Evolutionary conservation across 2,113 vertebrate species (phyloP), one percentile per base, ranked within the genome.

Genomic region (Hippocampus comes): DNA sequence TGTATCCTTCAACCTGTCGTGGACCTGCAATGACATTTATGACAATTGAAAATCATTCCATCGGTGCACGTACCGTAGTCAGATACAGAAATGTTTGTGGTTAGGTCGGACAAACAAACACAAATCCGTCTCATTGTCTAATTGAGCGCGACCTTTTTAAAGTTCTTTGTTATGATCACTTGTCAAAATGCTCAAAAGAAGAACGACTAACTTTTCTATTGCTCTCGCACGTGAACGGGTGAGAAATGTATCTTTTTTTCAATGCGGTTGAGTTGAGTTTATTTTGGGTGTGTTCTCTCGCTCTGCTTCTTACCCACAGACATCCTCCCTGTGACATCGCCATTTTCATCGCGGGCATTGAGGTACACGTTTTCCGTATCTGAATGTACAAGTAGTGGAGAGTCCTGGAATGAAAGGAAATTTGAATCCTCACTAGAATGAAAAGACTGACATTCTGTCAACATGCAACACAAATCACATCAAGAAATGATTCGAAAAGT

Each of bases 311-410:
- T 91, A 99, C 97, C 97, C 84, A 97, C 94, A 83, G 89, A 95
- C 71, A 96, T 84, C 84, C 95, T 94, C 77, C 95, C 95, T 1
- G 94, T 97, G 80, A 98, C 94, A n/a, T 96, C 89, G 2, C 95
- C 95, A 0, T 95, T 93, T 4, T 88, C 89, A 82, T 96, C 92
- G 6, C 94, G 95, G 65, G 96, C 95, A 43, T 93, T 96, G 27
- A 97, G 88, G 6, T 93, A 95, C 76, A 99, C 94, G 9, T 97
- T 97, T 79, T 97, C 93, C 34, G 92, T 87, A 18, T 66, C 64
- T 17, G 97, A 98, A 67, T 95, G 92, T 4, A 95, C 89, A 38
- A 97, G 91, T 56, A 99, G 93, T 3, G 94, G 85, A 42, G 95
- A 93, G 74, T 97, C 96, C 97, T 99, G 84, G 30, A 67, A 43